These are phyloP conservation scores for Urocolius indicus DNA, from an alignment of 2,113 vertebrate species.

Conservation along the genomic window DNA sequence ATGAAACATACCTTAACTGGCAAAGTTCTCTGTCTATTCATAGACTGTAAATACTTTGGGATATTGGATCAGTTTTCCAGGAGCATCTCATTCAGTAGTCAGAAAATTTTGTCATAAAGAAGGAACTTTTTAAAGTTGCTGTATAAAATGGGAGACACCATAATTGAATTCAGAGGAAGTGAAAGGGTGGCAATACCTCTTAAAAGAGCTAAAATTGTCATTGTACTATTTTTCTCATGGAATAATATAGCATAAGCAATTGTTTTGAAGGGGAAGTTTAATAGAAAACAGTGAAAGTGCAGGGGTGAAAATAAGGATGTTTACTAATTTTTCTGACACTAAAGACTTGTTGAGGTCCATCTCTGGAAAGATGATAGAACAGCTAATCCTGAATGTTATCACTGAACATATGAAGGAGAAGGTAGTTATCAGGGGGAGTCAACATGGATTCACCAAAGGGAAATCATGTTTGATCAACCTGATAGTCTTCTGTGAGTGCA, in stretches of 20 bases:
- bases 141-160: neutral
- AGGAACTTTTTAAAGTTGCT: neutral
- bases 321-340: neutral
- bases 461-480: too few species aligned
- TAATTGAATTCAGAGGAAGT: neutral
- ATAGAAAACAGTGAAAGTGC: neutral
- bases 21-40: neutral
- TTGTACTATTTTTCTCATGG: neutral
- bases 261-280: neutral
- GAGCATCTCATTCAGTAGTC: neutral
- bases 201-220: neutral
- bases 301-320: neutral
- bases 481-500: too few species aligned
- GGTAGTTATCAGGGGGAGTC: too few species aligned
- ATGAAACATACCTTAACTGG: neutral
- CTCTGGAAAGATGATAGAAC: too few species aligned
- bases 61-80: neutral
- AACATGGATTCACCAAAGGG: too few species aligned
- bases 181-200: neutral
- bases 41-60: neutral
- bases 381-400: too few species aligned
- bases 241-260: neutral
- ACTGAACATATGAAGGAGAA: too few species aligned
- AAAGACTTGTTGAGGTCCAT: neutral
- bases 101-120: neutral